Evolutionary conservation across 2,113 vertebrate species (phyloP).

Genomic region (Crotalus tigris): DNA sequence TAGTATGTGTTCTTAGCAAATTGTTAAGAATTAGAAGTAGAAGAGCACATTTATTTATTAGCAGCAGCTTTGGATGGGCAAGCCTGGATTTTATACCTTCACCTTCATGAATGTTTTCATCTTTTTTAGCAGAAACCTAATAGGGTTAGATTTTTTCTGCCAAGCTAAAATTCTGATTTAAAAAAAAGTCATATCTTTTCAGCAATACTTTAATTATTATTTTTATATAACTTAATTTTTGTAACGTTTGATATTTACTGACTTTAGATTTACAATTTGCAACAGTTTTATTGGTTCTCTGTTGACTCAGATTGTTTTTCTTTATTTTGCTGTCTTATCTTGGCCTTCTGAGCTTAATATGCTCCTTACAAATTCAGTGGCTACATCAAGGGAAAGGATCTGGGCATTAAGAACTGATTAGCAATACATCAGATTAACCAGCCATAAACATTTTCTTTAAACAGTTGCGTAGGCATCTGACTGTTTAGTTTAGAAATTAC

Average conservation of each 20-base stretch:
- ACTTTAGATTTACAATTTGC: neutral
- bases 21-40: neutral
- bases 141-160: neutral
- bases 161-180: neutral
- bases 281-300: neutral
- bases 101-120: neutral
- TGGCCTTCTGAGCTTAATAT: neutral
- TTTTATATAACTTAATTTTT: neutral
- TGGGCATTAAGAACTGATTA: neutral
- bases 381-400: neutral
- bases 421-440: neutral
- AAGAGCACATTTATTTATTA: neutral
- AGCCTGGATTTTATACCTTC: neutral
- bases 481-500: neutral
- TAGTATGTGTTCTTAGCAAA: neutral
- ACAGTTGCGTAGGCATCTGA: neutral
- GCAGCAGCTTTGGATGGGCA: neutral
- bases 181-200: neutral
- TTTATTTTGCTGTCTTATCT: neutral
- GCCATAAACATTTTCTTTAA: neutral
- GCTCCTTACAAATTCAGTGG: neutral
- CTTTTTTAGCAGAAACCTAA: neutral
- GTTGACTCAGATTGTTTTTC: neutral
- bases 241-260: neutral
- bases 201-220: neutral